phyloP scores from a whole-genome alignment of 2,888 invertebrate species.

The Mesochorus sp. region DNA sequence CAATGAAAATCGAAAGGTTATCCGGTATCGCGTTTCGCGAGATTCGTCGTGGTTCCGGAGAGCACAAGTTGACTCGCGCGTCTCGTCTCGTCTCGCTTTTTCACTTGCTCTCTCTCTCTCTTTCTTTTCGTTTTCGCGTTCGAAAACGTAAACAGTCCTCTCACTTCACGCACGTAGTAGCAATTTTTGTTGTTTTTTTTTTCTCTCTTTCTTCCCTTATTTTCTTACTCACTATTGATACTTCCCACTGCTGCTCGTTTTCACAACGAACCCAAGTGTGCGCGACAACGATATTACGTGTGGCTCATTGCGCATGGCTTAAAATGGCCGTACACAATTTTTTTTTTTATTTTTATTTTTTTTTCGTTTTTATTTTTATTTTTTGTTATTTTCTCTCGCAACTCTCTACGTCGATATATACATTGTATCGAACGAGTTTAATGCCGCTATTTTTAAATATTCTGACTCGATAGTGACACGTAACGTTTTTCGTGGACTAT shows the following conservation, averaged over 20 bases:
- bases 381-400: no score
- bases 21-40: slow-evolving; percentile 63
- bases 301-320: slow-evolving; percentile 68
- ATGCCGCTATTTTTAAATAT: no score
- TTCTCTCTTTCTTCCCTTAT: slow-evolving; percentile 34
- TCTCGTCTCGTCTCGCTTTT: slow-evolving; percentile 9
- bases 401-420: no score
- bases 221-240: slow-evolving; percentile 54
- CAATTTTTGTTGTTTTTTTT: slow-evolving; percentile 34
- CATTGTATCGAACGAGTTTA: no score
- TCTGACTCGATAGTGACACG: no score
- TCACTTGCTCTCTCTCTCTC: background rate
- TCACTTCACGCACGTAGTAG: slow-evolving; percentile 13
- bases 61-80: slow-evolving; percentile 8
- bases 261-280: slow-evolving; percentile 59
- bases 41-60: slow-evolving; percentile 3
- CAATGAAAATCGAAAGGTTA: slow-evolving; percentile 53
- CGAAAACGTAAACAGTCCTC: slow-evolving; percentile 59
- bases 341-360: slow-evolving; percentile 27
- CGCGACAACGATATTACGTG: slow-evolving; percentile 63
- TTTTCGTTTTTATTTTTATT: slow-evolving; percentile 1
- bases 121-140: background rate
- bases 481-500: no score
- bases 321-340: slow-evolving; percentile 53
- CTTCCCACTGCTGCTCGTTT: slow-evolving; percentile 51